A percentile compares a stretch with the other conserved stretches of the same genome.
These are phyloP conservation scores for Lepidostoma basale DNA, from an alignment of 1,140 invertebrate species.

Conservation along the genomic window DNA sequence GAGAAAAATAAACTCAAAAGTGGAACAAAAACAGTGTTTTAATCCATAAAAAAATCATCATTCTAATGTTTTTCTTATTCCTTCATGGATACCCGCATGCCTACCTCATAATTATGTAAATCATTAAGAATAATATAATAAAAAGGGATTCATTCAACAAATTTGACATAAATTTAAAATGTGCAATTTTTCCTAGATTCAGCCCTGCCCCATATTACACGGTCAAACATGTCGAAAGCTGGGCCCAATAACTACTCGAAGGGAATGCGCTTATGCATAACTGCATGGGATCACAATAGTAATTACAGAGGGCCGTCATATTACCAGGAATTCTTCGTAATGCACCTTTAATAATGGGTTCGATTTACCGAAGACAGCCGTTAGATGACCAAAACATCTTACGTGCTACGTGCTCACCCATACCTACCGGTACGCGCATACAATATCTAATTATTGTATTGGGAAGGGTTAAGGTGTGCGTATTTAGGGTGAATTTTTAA, in stretches of 20 bases:
- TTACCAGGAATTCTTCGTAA: no score
- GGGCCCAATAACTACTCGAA: background rate
- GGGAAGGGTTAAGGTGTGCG: background rate
- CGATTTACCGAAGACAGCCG: background rate
- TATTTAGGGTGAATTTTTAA: background rate
- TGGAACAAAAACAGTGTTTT: no score
- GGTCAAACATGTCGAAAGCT: background rate
- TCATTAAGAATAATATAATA: no score
- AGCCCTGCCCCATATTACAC: background rate
- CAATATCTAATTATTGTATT: background rate
- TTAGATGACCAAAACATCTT: background rate
- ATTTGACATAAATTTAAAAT: no score
- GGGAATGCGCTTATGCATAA: background rate
- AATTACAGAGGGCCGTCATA: background rate
- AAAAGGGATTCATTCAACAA: no score
- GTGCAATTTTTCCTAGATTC: background rate
- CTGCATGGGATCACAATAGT: no score
- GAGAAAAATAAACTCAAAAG: no score
- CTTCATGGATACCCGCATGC: no score
- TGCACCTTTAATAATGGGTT: slow-evolving; percentile 5
- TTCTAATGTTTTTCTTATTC: no score
- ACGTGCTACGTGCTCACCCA: background rate
- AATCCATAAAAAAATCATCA: no score
- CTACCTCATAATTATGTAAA: no score
- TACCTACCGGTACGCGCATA: background rate